These are phyloP conservation scores for Agrochola lota DNA, from an alignment of 2,888 invertebrate species.

Conservation along the genomic window DNA sequence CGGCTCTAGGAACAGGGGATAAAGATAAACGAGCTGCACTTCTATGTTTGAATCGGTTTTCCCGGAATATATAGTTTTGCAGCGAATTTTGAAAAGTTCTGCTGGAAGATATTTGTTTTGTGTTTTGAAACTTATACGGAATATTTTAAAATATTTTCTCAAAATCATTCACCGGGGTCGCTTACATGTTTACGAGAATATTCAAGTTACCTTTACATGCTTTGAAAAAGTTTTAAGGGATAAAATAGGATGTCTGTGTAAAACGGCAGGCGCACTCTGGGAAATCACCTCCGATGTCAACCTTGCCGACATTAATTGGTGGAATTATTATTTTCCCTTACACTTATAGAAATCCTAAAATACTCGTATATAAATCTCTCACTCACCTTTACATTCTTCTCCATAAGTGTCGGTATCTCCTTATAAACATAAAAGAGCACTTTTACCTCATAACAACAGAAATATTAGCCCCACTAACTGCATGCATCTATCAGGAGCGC, in stretches of 20 bases:
- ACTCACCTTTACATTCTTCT: not conserved
- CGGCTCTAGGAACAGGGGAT: conserved; percentile 2
- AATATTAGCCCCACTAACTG: conserved; percentile 8
- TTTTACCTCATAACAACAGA: not conserved
- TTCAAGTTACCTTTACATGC: not conserved
- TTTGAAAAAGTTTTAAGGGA: not conserved
- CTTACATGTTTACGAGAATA: not conserved
- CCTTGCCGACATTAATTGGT: not conserved
- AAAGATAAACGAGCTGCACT: conserved; percentile 34
- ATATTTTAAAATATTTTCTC: conserved; percentile 24
- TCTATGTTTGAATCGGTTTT: conserved; percentile 17
- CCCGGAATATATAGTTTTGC: conserved; percentile 9
- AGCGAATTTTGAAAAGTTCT: conserved; percentile 5
- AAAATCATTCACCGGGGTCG: not conserved
- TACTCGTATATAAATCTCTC: not conserved
- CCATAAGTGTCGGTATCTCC: not conserved
- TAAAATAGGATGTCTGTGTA: not conserved
- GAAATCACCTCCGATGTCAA: not conserved
- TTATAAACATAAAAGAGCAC: not conserved
- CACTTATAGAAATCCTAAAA: not conserved
- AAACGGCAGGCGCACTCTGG: not conserved
- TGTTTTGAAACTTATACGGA: not conserved
- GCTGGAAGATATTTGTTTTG: conserved; percentile 24
- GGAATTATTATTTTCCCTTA: not conserved
- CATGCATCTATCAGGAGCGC: conserved; percentile 49